Base-by-base conservation (phyloP, 1,140 invertebrate species). In the Trichonephila inaurata region DNA sequence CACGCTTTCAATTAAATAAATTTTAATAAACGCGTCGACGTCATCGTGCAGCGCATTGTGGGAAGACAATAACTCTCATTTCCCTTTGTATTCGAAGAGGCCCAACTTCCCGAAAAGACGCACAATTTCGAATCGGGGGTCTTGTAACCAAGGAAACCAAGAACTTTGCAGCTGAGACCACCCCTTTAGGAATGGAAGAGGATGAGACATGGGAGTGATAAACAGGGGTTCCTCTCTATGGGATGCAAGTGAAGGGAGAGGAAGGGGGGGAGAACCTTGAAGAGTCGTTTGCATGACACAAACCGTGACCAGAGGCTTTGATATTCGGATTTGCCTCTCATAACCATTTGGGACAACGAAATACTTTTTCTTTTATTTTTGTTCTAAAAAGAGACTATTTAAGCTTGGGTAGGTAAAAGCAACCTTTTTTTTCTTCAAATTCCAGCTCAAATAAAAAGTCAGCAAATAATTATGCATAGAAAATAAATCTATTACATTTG, bases 111-210 rank as follows among this genome's bases (percentile, higher is more conserved):
- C 82, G 82, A 83, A 83, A 83, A 83, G 82, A 83, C 44, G 40
- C 82, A 28, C 72, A 77, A 77, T 33, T 77, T 77, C 28, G 24
- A 40, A 77, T 18, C 28, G 18, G 72, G 28, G 69, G 14, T 24
- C 19, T 51, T 60, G 82, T 83, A 51, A 83, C 82, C 82, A 58
- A 83, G 82, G 82, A 51, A 58, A 83, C 82, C 8, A 28, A n/a
- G 82, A 83, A 28, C 40, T 58, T 58, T 44, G 82, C 82, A 83
- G 82, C 82, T 83, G 82, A 83, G 82, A 83, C 82, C 82, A n/a
- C 6, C 82, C 82, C 82, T 83, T 83, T 60, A 51, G 51, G 51
- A 83, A 60, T 24, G 82, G 33, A n/a, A 21, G 21, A 24, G n/a
- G 19, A 24, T 12, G 51, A 83, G 82, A 83, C 58, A 83, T 58